Base-by-base conservation (phyloP, 2,113 vertebrate genomes). In the Thalassarche chlororhynchos region DNA sequence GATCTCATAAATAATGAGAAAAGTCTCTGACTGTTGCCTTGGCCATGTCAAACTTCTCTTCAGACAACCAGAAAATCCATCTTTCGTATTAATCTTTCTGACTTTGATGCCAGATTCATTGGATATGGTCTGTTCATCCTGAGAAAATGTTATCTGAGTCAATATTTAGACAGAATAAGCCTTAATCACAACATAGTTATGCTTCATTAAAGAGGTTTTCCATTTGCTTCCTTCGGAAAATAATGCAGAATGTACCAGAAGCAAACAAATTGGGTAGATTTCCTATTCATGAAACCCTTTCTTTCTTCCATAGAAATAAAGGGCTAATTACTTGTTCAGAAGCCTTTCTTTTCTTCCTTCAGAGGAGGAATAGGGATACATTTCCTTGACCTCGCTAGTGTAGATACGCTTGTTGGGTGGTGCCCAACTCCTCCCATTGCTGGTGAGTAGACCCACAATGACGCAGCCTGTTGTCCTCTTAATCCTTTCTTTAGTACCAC, bases 151-250 rank as follows among this genome's bases (percentile, higher is more conserved):
- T 97, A 94, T 78, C 83, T 8, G 46, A 96, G 97, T 98, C 98
- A 98, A 98, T 98, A 98, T 98, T 98, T 97, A 84, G 96, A 96
- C 71, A 98, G 98, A 98, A 95, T 97, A 97, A 98, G 66, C 96
- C 91, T 85, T 89, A 96, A 96, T 98, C 96, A 97, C 96, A 97
- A 95, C 92, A 95, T 84, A 88, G 97, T 95, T 97, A 96, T 97
- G 97, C 97, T 98, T 98, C 98, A 98, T 98, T 98, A 98, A 97
- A 97, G 95, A 97, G 94, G 80, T 97, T 96, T 97, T 98, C 95
- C 91, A 78, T 97, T 97, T 84, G 15, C 87, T 96, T 91, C 88
- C 8, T 87, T 97, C 17, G 38, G 89, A 94, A 97, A 95, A 96
- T 84, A 89, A 96, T 86, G 81, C 65, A 84, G 96, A 95, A 94